Evolutionary conservation across 1,140 invertebrate species (phyloP), one percentile per base, ranked within the genome.

Genomic region (Lethocerus indicus): DNA sequence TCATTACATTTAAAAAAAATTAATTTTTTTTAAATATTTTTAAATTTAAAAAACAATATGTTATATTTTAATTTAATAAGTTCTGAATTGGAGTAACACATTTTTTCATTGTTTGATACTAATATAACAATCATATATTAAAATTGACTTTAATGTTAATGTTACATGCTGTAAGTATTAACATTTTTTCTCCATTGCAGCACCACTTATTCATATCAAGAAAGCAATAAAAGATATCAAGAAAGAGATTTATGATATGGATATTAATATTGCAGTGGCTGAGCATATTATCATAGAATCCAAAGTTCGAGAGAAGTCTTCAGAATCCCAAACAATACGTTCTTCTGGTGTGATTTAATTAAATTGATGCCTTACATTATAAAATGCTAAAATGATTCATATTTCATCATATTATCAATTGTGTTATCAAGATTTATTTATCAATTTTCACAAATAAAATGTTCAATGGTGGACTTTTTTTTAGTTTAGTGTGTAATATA

Each of bases 191-290:
- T 58, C 60, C 57, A 59, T 70, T 71, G 36, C 59, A 88, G 86
- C 87, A 35, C 90, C 90, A 0, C 66, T 94, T 28, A 79, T 92
- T 7, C 87, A 85, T 55, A 85, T 92, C 28, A 87, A 90, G 56
- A 90, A 92, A 65, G 80, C 83, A 1, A 77, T 94, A 3, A 70
- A 74, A n/a, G 78, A 76, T 56, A 70, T 95, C 51, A 91, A 87
- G 64, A 75, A 75, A 48, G 90, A 95, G 65, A 79, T 90, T n/a
- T 76, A 77, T 16, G 80, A 86, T 57, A 86, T 94, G 76, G 87
- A 92, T 63, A 81, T 95, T 18, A 73, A 88, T 59, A 87, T 90
- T 37, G 87, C 87, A 1, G 82, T 95, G 21, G 70, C 92, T 40
- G 78, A 85, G 55, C 82, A 87, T 58, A 76, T 75, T 51, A 60